Evolutionary conservation across 2,888 invertebrate genomes (phyloP), one percentile per base, ranked within the genome.

Genomic region (Unio pictorum): DNA sequence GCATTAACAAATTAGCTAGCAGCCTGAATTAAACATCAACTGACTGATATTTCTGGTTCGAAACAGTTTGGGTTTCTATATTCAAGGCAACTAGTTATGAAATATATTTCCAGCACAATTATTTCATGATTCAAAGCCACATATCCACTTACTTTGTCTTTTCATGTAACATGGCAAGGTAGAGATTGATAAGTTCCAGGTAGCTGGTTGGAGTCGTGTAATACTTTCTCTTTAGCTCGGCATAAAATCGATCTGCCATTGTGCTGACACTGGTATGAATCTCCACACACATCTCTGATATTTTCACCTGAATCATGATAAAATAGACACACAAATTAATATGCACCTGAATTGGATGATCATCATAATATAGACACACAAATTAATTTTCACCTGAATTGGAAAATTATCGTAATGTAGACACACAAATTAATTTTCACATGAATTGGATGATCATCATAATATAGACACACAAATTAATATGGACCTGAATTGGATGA

Each of bases 181-280:
- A 97, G 0, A 96, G 91, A 85, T 95, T 96, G 55, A 97, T 91
- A 56, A 97, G 91, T 86, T 96, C 96, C 76, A 97, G 91, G 88
- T 96, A 97, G 86, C 95, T 96, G 88, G 96, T 96, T 0, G 97
- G 96, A 0, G 96, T 97, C 4, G 96, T 96, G 89, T 97, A 96
- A 90, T 95, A 96, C 84, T 94, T 93, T 0, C 96, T 92, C 76
- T 95, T 93, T 93, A 95, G 93, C 91, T 97, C 96, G 60, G 93
- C 91, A 88, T 94, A 96, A 85, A 95, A 94, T 60, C 93, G 91
- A 23, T 93, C 92, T 0, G 96, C 95, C 93, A 94, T 95, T 34
- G 92, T 89, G 86, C 95, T 95, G 0, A 96, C 96, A 79, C 95
- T 95, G 93, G 83, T 73, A 86, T 95, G 95, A 86, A 95, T 94